Conservation (phyloP, 2,797 vertebrate species). For the Micromesistius poutassou region DNA sequence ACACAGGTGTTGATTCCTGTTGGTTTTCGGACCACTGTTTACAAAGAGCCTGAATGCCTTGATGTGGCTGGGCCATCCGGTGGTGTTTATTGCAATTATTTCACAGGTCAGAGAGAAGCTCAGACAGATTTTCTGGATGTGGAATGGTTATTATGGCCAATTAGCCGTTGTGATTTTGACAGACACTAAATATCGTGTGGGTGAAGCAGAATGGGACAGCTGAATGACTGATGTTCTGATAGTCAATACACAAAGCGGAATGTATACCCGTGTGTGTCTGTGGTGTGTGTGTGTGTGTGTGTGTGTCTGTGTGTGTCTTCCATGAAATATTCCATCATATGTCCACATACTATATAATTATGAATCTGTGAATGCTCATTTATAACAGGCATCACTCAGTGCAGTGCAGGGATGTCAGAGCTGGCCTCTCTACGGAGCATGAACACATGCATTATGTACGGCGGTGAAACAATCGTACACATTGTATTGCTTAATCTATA, state of each 20-base stretch:
- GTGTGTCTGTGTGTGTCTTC: conserved; percentile 3
- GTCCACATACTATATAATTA: conserved; percentile 36
- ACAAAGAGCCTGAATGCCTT: neutral
- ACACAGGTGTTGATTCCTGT: neutral
- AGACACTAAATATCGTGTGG: conserved; percentile 19
- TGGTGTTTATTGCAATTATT: conserved; percentile 1
- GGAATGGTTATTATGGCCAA: conserved; percentile 24
- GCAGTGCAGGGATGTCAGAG: no score
- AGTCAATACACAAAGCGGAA: conserved; percentile 15
- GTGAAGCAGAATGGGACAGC: conserved; percentile 33
- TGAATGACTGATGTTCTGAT: conserved; percentile 31
- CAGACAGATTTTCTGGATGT: conserved; percentile 24
- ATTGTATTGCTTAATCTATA: no score
- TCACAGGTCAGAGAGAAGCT: conserved; percentile 24
- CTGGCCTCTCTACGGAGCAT: no score
- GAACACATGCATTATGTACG: neutral
- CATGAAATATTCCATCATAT: neutral
- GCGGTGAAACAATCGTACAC: conserved; percentile 2
- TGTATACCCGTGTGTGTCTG: conserved; percentile 1
- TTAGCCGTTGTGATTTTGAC: conserved; percentile 39
- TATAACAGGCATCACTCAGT: neutral
- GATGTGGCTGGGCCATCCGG: neutral
- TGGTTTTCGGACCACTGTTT: neutral
- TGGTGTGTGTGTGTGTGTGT: neutral
- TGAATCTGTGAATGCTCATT: conserved; percentile 24